Conservation (phyloP, 2,113 vertebrate species). For the Coptodon bakossiorum region DNA sequence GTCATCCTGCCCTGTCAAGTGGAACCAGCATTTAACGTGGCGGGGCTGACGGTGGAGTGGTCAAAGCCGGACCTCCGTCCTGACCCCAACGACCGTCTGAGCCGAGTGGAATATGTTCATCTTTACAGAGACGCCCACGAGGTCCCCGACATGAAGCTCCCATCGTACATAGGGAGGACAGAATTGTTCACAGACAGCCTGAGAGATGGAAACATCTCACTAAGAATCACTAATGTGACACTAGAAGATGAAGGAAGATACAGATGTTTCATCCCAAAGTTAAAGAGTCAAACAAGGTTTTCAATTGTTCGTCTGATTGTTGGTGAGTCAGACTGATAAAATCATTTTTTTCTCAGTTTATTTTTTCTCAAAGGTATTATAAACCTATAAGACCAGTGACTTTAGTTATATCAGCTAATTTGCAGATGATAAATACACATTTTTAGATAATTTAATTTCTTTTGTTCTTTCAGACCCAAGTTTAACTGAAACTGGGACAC, state of each 20-base stretch:
- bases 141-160: not conserved
- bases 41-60: not conserved
- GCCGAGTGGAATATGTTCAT: not conserved
- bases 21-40: not conserved
- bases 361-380: not conserved
- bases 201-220: not conserved
- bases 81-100: not conserved
- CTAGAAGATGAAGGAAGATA: not conserved
- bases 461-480: not conserved
- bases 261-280: not conserved
- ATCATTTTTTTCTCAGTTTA: not conserved
- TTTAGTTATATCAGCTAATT: not conserved
- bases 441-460: not conserved
- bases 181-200: not conserved
- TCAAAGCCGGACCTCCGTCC: not conserved
- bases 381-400: not conserved
- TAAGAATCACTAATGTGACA: not conserved
- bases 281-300: rapidly evolving
- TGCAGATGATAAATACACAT: not conserved
- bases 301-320: not conserved
- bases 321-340: not conserved
- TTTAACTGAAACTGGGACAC: rapidly evolving
- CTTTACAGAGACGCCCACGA: not conserved
- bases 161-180: not conserved
- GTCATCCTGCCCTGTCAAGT: constrained; percentile 17